Evolutionary conservation across 30 jellyfish, hydroid and myxozoan genomes (phyloP).

Genomic region (Aurelia sp.): DNA sequence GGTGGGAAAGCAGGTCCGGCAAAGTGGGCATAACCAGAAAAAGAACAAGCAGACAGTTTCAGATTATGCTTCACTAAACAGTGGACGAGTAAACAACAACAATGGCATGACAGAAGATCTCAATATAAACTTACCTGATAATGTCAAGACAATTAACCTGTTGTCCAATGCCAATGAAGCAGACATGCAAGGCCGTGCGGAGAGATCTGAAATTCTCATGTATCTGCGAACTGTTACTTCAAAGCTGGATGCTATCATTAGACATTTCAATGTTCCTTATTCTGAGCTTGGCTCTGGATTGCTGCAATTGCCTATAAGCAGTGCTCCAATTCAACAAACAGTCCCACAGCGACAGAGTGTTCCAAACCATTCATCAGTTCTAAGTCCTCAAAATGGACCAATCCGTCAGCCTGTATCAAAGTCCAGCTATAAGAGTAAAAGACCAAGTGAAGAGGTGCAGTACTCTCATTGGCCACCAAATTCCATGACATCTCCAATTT

Average conservation of each 20-base stretch:
- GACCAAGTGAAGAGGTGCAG: not conserved
- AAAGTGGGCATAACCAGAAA: not conserved
- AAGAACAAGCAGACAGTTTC: not conserved
- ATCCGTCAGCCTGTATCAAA: not conserved
- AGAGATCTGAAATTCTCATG: constrained; percentile 38
- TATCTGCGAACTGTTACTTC: constrained; percentile 66
- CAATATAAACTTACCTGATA: constrained; percentile 40
- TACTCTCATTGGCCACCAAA: constrained; percentile 7
- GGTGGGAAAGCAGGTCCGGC: not conserved
- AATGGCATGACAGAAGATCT: constrained; percentile 4
- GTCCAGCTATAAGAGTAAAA: too few species aligned
- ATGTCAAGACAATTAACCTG: constrained; percentile 37
- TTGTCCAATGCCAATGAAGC: constrained; percentile 10
- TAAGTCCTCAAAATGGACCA: not conserved
- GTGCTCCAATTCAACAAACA: not conserved
- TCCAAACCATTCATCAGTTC: not conserved
- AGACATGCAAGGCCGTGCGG: constrained; percentile 6
- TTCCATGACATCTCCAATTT: too few species aligned
- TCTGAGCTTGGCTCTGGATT: constrained; percentile 6
- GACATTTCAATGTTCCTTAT: constrained; percentile 90
- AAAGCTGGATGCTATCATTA: constrained; percentile 81
- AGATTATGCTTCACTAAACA: not conserved
- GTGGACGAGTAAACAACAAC: not conserved
- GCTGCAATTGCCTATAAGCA: constrained; percentile 2
- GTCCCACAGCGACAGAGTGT: not conserved